Evolutionary conservation across 2,888 invertebrate genomes (phyloP), one percentile per base, ranked within the genome.

Genomic region (Acrobasis suavella): DNA sequence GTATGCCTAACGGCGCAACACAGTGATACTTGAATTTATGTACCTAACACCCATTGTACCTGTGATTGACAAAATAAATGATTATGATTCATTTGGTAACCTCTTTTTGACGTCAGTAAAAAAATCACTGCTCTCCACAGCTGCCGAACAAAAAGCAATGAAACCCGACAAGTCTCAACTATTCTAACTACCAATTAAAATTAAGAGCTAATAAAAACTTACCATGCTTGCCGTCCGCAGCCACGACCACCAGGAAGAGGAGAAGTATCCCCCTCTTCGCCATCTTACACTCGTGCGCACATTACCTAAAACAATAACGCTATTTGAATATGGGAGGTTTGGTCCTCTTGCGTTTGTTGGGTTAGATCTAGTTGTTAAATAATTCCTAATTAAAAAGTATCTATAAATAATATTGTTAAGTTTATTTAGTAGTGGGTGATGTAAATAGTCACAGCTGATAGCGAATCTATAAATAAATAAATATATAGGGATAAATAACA

Each of bases 221-320:
- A 91, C 91, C 91, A 80, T 87, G 89, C 86, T 89, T 87, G 68
- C 84, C 77, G 69, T 84, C 85, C 67, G 86, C 86, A 73, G 82
- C 76, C 74, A 81, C 87, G 90, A 85, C 90, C 90, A 90, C 89
- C 89, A 91, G 91, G 82, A 91, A 84, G 79, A 91, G 78, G 86
- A 90, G 88, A 82, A 89, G 85, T 74, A 81, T 83, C 83, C 86
- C 81, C 82, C 85, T 85, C 82, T 87, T 81, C 85, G 85, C 87
- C 89, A 90, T 91, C 68, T 72, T 84, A 89, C 85, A 79, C 82
- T 79, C 82, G 80, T 78, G 75, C 81, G 75, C 80, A 82, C 91
- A 92, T 91, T 90, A 91, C 91, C 91, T 92, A 90, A 89, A 92
- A 91, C 91, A 91, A 91, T 90, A 89, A 73, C 72, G 67, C 65